phyloP scores from a whole-genome alignment of 2,797 vertebrate species.

The Oreortyx pictus region DNA sequence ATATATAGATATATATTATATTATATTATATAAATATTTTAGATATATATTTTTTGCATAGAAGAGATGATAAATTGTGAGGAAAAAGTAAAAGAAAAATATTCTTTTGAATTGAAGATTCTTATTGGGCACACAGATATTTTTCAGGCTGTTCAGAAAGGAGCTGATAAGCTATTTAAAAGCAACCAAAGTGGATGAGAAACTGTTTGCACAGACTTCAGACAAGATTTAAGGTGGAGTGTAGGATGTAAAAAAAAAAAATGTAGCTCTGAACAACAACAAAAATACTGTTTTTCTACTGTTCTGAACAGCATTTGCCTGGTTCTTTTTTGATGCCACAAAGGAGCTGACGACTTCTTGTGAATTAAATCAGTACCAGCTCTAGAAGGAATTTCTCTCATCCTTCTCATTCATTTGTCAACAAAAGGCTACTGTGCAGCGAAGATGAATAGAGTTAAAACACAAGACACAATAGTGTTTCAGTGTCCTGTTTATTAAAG shows the following conservation, averaged over 20 bases:
- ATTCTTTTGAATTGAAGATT: rapidly evolving
- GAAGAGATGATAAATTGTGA: rapidly evolving
- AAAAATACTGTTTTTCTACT: background rate
- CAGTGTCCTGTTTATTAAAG: background rate
- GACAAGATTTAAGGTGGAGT: background rate
- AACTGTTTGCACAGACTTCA: background rate
- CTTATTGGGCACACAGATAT: background rate
- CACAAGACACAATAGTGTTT: background rate
- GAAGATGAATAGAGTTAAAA: background rate
- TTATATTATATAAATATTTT: rapidly evolving
- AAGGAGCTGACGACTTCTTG: background rate
- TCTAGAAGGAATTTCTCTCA: background rate
- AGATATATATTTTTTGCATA: rapidly evolving
- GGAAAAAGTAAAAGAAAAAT: background rate
- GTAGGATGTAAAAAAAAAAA: background rate
- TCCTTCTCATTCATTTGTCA: background rate
- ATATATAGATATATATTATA: rapidly evolving
- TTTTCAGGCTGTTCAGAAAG: background rate
- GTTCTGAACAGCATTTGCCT: background rate
- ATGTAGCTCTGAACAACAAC: background rate
- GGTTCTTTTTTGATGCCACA: background rate
- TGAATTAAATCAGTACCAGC: background rate
- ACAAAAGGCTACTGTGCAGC: background rate
- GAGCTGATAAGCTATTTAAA: background rate
- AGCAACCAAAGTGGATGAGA: background rate